Percentiles rank a stretch among this genome's conserved stretches.
Conservation (phyloP, 2,888 invertebrate genomes). For the Pecten maximus region DNA sequence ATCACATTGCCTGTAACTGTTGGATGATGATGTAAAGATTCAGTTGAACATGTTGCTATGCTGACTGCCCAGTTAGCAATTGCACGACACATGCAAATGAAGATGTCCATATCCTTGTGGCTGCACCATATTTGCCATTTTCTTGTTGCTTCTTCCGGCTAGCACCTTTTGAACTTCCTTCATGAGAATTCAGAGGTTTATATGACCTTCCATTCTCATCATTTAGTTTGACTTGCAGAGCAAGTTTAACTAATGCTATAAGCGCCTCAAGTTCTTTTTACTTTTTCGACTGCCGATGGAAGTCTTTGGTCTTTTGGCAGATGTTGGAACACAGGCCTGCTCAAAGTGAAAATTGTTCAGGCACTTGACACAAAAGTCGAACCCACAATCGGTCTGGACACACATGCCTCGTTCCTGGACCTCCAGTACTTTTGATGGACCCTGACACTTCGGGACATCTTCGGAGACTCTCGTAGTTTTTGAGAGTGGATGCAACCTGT, state of each 20-base stretch:
- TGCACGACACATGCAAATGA: too few relatives aligned
- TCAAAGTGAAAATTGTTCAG: conserved; percentile 66
- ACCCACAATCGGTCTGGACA: conserved; percentile 63
- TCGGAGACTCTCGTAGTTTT: conserved; percentile 71
- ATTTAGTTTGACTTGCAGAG: background rate
- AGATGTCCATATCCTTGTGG: background rate
- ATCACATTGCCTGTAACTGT: background rate
- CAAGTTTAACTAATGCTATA: conserved; percentile 49
- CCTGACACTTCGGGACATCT: conserved; percentile 73
- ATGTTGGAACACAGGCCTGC: conserved; percentile 63
- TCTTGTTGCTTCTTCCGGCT: background rate
- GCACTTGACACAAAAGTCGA: conserved; percentile 73
- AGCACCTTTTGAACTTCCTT: conserved; percentile 9
- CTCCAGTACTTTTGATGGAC: conserved; percentile 68
- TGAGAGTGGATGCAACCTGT: conserved; percentile 66
- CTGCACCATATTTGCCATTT: background rate
- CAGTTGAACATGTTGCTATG: too few relatives aligned
- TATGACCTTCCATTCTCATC: background rate
- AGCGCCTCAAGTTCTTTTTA: conserved; percentile 69
- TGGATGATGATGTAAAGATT: background rate
- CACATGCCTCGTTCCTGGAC: conserved; percentile 70
- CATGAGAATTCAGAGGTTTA: background rate
- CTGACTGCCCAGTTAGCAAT: too few relatives aligned
- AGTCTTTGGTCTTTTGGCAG: conserved; percentile 61
- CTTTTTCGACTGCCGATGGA: conserved; percentile 68